Evolutionary conservation across 2,797 vertebrate species (phyloP).

Genomic region (Aratinga solstitialis): DNA sequence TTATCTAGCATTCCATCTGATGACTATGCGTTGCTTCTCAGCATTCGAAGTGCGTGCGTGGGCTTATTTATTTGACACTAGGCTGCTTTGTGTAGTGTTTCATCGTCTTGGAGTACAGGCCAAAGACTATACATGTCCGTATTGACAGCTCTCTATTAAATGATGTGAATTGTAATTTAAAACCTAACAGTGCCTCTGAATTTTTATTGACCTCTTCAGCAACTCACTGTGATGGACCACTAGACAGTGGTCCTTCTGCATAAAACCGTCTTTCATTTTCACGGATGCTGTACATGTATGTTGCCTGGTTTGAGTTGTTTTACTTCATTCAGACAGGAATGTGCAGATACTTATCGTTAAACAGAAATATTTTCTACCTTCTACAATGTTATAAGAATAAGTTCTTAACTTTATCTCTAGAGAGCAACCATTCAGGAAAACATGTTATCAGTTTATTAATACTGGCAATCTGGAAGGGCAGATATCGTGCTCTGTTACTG

Average conservation of each 20-base stretch:
- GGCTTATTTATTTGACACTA: neutral
- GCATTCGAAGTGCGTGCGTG: neutral
- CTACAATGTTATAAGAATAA: neutral
- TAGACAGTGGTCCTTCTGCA: neutral
- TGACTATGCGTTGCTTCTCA: neutral
- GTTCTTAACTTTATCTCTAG: slow-evolving; percentile 23
- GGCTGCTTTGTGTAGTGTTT: neutral
- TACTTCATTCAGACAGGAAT: neutral
- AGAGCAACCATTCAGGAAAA: neutral
- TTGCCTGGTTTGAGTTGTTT: neutral
- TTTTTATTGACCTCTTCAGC: neutral
- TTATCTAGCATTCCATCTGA: neutral
- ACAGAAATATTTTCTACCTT: neutral
- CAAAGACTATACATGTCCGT: neutral
- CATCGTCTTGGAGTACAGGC: accelerated
- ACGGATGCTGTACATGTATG: neutral
- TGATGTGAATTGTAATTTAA: neutral
- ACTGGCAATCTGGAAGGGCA: slow-evolving; percentile 15
- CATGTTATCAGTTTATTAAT: neutral
- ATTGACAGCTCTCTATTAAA: neutral
- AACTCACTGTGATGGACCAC: neutral
- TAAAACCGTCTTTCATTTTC: neutral
- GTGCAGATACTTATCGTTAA: neutral
- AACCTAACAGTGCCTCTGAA: neutral
- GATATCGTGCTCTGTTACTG: neutral